phyloP scores from a whole-genome alignment of 1,140 invertebrate genomes.

The Rhopalosiphum maidis region DNA sequence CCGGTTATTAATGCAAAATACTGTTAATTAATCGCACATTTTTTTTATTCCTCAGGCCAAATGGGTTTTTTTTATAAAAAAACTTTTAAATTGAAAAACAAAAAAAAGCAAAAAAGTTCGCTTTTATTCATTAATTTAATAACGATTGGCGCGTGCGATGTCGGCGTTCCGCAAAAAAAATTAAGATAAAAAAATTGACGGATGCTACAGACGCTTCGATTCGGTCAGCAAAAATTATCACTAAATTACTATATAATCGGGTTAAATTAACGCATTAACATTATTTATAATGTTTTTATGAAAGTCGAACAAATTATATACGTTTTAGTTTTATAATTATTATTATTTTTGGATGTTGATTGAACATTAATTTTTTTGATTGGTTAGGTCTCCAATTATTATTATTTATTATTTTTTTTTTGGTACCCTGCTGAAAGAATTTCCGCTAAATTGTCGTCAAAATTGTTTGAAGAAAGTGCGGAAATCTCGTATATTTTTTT shows the following conservation, averaged over 20 bases:
- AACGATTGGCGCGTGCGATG: not conserved
- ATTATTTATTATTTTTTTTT: not conserved
- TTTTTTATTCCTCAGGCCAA: not conserved
- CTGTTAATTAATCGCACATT: constrained; percentile 24
- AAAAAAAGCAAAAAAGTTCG: not conserved
- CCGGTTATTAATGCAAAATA: constrained; percentile 12
- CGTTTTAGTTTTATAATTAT: not conserved
- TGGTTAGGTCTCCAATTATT: not conserved
- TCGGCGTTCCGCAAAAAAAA: not conserved
- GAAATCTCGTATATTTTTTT: not conserved
- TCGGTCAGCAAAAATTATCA: not conserved
- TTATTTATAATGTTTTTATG: not conserved
- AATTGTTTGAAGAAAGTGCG: not conserved
- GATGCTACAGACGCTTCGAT: not conserved
- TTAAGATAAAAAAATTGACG: not conserved
- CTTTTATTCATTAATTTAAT: constrained; percentile 16
- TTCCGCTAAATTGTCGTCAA: not conserved
- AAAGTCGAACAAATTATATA: not conserved
- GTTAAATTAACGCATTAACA: not conserved
- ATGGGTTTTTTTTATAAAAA: not conserved
- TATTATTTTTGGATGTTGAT: not conserved
- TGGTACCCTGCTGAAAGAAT: too few species aligned
- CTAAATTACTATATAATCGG: not conserved
- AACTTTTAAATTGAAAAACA: constrained; percentile 13
- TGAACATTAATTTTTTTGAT: not conserved